Conservation (phyloP, 2,797 vertebrate species). For the Erpetoichthys calabaricus region DNA sequence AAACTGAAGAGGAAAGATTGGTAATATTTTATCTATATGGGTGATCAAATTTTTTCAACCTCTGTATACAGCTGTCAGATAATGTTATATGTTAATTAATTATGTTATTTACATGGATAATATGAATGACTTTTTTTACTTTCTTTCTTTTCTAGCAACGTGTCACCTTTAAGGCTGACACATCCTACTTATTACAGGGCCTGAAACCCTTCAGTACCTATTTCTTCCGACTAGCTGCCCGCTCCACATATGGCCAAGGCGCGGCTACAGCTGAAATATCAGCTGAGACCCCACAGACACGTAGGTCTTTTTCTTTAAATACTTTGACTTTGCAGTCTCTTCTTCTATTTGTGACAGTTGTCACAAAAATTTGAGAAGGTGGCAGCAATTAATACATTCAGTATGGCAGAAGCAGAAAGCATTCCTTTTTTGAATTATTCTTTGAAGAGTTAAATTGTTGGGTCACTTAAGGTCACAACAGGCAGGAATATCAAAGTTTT, state of each 20-base stretch:
- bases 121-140: conserved; percentile 8
- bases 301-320: conserved; percentile 80
- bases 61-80: too few species aligned
- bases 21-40: too few species aligned
- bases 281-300: conserved; percentile 95
- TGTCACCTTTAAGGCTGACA: conserved; percentile 79
- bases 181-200: conserved; percentile 82
- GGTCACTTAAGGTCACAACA: too few species aligned
- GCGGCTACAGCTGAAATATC: conserved; percentile 93
- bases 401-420: conserved; percentile 12
- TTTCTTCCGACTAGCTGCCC: conserved; percentile 83
- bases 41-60: too few species aligned
- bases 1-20: too few species aligned
- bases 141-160: conserved; percentile 56
- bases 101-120: too few species aligned
- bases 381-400: background rate
- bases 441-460: too few species aligned
- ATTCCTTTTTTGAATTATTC: conserved; percentile 19
- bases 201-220: conserved; percentile 92
- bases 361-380: conserved; percentile 1
- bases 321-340: conserved; percentile 9
- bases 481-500: too few species aligned
- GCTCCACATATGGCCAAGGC: conserved; percentile 83
- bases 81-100: too few species aligned
- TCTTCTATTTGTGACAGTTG: conserved; percentile 2